Percentiles rank a stretch among this genome's conserved stretches.
These are phyloP conservation scores for Castor canadensis DNA, from an alignment of 2,113 vertebrate species.

Conservation along the genomic window DNA sequence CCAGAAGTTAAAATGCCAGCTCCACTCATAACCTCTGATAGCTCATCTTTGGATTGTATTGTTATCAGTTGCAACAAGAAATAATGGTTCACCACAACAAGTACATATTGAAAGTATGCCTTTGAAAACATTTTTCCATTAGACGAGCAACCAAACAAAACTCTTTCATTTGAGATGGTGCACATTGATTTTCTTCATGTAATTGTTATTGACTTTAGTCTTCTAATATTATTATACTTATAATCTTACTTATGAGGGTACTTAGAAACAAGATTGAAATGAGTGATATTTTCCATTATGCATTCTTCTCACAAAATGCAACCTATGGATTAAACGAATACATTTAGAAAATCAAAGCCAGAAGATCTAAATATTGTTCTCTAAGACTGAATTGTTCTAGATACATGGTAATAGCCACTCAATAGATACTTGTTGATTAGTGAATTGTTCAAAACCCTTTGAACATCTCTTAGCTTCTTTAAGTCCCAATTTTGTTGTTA, in stretches of 20 bases:
- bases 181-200: slow-evolving; percentile 73
- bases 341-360: slow-evolving; percentile 21
- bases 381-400: slow-evolving; percentile 37
- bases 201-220: slow-evolving; percentile 73
- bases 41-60: slow-evolving; percentile 14
- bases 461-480: slow-evolving; percentile 47
- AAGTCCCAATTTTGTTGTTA: slow-evolving; percentile 19
- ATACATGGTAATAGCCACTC: neutral
- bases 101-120: slow-evolving; percentile 32
- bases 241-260: slow-evolving; percentile 66
- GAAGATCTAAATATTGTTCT: slow-evolving; percentile 49
- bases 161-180: slow-evolving; percentile 60
- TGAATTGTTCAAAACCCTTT: slow-evolving; percentile 50
- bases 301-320: slow-evolving; percentile 43
- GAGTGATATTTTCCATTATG: slow-evolving; percentile 61
- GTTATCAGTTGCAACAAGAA: slow-evolving; percentile 45
- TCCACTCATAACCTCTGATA: slow-evolving; percentile 39
- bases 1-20: slow-evolving; percentile 31
- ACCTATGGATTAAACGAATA: slow-evolving; percentile 45
- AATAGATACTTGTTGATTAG: slow-evolving; percentile 41
- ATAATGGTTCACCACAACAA: slow-evolving; percentile 40
- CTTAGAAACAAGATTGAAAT: slow-evolving; percentile 73
- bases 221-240: slow-evolving; percentile 73
- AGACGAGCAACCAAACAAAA: slow-evolving; percentile 63
- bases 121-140: slow-evolving; percentile 64